Evolutionary conservation across 2,888 invertebrate species (phyloP), one percentile per base, ranked within the genome.

Genomic region (Spilarctia lutea): DNA sequence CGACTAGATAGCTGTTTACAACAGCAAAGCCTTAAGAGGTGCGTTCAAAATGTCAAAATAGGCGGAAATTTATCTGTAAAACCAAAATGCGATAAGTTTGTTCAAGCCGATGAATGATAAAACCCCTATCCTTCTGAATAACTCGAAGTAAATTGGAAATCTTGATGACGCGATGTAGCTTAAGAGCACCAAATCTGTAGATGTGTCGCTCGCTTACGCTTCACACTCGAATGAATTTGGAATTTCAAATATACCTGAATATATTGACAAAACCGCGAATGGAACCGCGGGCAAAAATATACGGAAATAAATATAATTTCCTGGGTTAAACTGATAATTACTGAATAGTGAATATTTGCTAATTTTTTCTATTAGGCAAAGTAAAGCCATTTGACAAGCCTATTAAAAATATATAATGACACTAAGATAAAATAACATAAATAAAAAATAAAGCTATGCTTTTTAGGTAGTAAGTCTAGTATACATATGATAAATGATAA

Each of bases 121-220:
- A 86, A 82, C 85, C 86, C 85, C 81, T 87, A 88, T 87, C 86
- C 83, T 83, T 83, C 81, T 82, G 82, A 85, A 82, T 87, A 87
- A 85, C 83, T 84, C 77, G 79, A 77, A 85, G 81, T 85, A 87
- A 88, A 89, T 89, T 88, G 86, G 83, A 87, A 87, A 89, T 85
- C 84, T 86, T 87, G 86, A 89, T 86, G 89, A 88, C 85, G 84
- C 85, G 83, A 83, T 83, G 76, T 83, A 86, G 84, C 84, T 85
- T 84, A 85, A 82, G 85, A 85, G 77, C 80, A 83, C 77, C 75
- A 75, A 79, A 85, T 83, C 85, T 83, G 77, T 83, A 79, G 80
- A 85, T 86, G 80, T 84, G 82, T 81, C 82, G 81, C 83, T 82
- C 81, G 79, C 79, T 82, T 85, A 80, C 79, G 76, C 79, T 84